phyloP scores from a whole-genome alignment of 2,888 invertebrate species.

The Leucophenga maculata region DNA sequence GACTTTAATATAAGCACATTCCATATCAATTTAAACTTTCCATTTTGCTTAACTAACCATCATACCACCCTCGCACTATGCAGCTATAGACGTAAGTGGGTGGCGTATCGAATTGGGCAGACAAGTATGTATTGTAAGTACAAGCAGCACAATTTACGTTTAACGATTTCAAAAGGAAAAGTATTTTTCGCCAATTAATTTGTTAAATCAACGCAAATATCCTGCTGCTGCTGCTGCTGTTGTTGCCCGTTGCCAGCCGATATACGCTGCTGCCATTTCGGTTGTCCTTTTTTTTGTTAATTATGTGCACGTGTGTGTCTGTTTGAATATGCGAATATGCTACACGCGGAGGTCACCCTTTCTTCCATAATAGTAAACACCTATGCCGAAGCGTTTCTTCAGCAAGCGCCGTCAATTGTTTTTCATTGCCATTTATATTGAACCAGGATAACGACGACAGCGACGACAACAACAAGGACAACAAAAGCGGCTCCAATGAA shows the following conservation, averaged over 20 bases:
- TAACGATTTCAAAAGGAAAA: slow-evolving; percentile 28
- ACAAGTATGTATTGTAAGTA: neutral
- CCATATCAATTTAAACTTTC: no score
- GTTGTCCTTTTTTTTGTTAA: slow-evolving; percentile 17
- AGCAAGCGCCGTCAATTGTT: slow-evolving; percentile 4
- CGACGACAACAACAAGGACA: neutral
- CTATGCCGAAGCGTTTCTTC: no score
- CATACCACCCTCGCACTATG: neutral
- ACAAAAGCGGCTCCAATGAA: no score
- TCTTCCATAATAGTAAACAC: no score
- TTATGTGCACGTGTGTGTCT: slow-evolving; percentile 20
- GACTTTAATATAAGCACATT: no score
- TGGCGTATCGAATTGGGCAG: neutral
- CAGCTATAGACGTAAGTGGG: neutral
- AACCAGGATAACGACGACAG: neutral
- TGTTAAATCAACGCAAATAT: slow-evolving; percentile 61
- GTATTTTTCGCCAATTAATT: slow-evolving; percentile 60
- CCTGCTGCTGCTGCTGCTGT: slow-evolving; percentile 15
- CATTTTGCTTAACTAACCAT: no score
- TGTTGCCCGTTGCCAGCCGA: neutral
- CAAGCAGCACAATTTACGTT: slow-evolving; percentile 42
- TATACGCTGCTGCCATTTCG: neutral
- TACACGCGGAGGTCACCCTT: slow-evolving; percentile 30
- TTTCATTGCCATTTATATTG: slow-evolving; percentile 7
- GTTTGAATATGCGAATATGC: neutral